Base-by-base conservation (phyloP, 1,140 invertebrate genomes). In the Nasonia longicornis region DNA sequence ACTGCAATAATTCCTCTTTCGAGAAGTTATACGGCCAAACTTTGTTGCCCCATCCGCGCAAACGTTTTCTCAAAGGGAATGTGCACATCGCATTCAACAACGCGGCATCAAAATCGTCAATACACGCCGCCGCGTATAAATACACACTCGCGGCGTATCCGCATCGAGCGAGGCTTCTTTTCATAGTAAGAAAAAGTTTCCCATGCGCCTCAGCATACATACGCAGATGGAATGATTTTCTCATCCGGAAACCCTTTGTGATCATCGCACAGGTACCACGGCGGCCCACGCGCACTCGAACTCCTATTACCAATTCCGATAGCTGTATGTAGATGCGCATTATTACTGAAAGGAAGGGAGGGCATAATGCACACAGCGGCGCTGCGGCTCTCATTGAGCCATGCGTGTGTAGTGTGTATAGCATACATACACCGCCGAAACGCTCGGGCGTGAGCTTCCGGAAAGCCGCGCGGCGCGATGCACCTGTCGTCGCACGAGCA, bases 261-360 rank as follows among this genome's bases (percentile, higher is more conserved):
- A 58, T n/a, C 69, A 20, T 70, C 38, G 29, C 52, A 16, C 52
- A 58, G 20, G 16, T 58, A 48, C 8, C 11, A 69, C 10, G 8
- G 38, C 38, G 38, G 8, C 38, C 38, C 38, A 42, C 69, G 29
- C 22, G 14, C 38, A n/a, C 42, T 48, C 42, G 35, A 72, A 72
- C 48, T 48, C 42, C 70, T 45, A 72, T 45, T 38, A 72, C 20
- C 70, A n/a, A 72, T 45, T 72, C 42, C 70, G n/a, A 70, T 70
- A n/a, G 1, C 3, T 58, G 16, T 58, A 58, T 58, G 52, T 58
- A 58, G 16, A 58, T n/a, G 20, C 3, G 52, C 52, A 58, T 58
- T 58, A 70, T 70, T 70, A 70, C 14, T 35, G 16, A 70, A 70
- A 20, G 69, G 20, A 70, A 70, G 31, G 35, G 35, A 70, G 38